Conservation (phyloP, 37 sponge, comb jelly and placozoan genomes). For the Cliona cf. orientalis region DNA sequence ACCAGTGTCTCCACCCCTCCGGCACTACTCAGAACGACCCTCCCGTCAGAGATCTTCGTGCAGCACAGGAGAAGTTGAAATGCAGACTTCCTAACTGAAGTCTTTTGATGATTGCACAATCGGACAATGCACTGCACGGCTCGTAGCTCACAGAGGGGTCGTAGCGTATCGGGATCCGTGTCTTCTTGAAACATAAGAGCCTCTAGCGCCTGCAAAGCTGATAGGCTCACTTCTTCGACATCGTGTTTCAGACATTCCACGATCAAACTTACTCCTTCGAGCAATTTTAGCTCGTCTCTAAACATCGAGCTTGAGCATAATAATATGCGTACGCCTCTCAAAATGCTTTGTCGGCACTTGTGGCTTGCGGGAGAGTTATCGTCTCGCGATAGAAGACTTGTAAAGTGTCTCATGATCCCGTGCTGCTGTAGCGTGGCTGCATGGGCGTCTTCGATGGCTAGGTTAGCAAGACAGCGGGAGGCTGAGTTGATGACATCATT, state of each 20-base stretch:
- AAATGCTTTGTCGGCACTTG: slow-evolving; percentile 50
- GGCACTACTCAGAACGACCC: slow-evolving; percentile 43
- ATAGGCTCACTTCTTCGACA: slow-evolving; percentile 2
- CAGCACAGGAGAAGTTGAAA: slow-evolving; percentile 19
- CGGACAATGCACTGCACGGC: slow-evolving; percentile 21
- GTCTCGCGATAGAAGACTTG: not conserved
- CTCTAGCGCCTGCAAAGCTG: slow-evolving; percentile 32
- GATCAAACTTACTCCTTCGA: slow-evolving; percentile 12
- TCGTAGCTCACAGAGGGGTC: slow-evolving; percentile 16
- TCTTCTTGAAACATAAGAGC: not conserved
- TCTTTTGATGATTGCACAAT: not conserved
- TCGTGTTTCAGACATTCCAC: slow-evolving; percentile 30
- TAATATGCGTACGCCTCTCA: slow-evolving; percentile 44
- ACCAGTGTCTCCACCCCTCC: slow-evolving; percentile 63
- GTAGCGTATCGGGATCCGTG: slow-evolving; percentile 22
- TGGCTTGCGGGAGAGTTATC: not conserved
- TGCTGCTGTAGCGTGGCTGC: not conserved
- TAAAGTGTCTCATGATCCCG: slow-evolving; percentile 13
- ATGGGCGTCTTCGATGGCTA: slow-evolving; percentile 21
- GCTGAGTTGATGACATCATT: slow-evolving; percentile 26
- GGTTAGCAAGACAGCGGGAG: slow-evolving; percentile 57
- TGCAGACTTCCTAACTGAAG: not conserved
- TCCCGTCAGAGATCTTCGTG: slow-evolving; percentile 37
- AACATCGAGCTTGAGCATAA: not conserved
- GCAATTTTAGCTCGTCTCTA: slow-evolving; percentile 27